Evolutionary conservation across 2,888 invertebrate genomes (phyloP), one percentile per base, ranked within the genome.

Genomic region (Sminthurides aquaticus): DNA sequence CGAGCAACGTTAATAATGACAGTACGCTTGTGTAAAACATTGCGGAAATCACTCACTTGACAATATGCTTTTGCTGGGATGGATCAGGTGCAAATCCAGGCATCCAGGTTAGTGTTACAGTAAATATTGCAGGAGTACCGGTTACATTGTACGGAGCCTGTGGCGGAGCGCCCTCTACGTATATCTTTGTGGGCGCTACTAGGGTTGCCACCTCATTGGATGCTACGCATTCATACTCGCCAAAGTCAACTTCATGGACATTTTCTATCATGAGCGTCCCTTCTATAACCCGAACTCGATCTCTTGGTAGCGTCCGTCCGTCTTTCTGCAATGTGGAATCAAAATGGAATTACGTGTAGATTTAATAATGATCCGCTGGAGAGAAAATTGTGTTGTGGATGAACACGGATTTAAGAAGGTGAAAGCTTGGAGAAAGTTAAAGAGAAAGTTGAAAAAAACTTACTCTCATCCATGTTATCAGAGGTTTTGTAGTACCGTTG

Each of bases 131-230:
- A 54, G 93, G 89, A 57, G 88, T 87, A 49, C 91, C 94, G 27
- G 91, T 89, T 67, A 97, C 86, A 81, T 97, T 97, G 83, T 92
- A 92, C 0, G 97, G 97, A 54, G 97, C 95, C 81, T 97, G 96
- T 20, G 96, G 96, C 77, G 95, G 93, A 20, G 96, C 96, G 69
- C 94, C 94, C 80, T 92, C 91, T 74, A 93, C 89, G 74, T 92
- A 90, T 67, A 93, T 82, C 78, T 91, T 91, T 59, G 92, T 91
- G 73, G 90, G 87, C 24, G 91, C 88, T 65, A 93, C 89, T 78
- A 96, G 88, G n/a, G 92, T 94, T 55, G 95, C 93, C 75, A 96
- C 94, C 82, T 94, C 94, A 79, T 96, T 97, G 69, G 89, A 87
- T 26, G 92, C 94, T 74, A 95, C 89, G 81, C 97, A 97, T 80